Base-by-base conservation (phyloP, 1,140 invertebrate genomes). In the Aphis craccivora region DNA sequence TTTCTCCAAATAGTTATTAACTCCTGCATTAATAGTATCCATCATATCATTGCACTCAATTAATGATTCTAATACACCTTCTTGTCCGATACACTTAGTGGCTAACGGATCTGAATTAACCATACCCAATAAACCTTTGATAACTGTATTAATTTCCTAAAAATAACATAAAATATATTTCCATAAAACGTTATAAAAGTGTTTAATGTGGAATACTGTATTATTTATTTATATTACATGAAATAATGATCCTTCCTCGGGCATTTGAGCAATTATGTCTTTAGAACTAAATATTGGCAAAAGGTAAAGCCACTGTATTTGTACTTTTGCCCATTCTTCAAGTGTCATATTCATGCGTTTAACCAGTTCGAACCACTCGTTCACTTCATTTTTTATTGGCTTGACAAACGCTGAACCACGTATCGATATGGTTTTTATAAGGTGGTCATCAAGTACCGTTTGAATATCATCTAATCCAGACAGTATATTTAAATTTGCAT, bases 181-280 rank as follows among this genome's bases (percentile, higher is more conserved):
- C 35, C 9, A 86, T 30, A 30, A 30, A 45, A 25, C 11, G 0
- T n/a, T 67, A 25, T 60, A 30, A 25, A 9, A 9, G 30, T 60
- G 5, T 30, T 9, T 60, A 60, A 30, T 4, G 8, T 45, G 45
- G 11, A 45, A 45, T 45, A 45, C 9, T 45, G 11, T 11, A 0
- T 45, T 45, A 45, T 45, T 35, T 8, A 11, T 35, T n/a, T 67
- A 40, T 40, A 40, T 94, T 94, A 95, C 95, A 94, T 95, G 95
- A 95, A 98, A 98, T 91, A 98, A 95, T 20, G 96, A 95, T 14
- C 97, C 98, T 95, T 99, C 98, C 95, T 98, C 97, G 0, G 98
- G 98, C 97, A 99, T 98, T 95, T 99, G 98, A 1, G 97, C 97
- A 55, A 98, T 97, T 94, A 99, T 99, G 95, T 99, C 98, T 95